A percentile compares a stretch with the other conserved stretches of the same genome.
Conservation (phyloP, 1,140 invertebrate species). For the Euura saliciscinereae region DNA sequence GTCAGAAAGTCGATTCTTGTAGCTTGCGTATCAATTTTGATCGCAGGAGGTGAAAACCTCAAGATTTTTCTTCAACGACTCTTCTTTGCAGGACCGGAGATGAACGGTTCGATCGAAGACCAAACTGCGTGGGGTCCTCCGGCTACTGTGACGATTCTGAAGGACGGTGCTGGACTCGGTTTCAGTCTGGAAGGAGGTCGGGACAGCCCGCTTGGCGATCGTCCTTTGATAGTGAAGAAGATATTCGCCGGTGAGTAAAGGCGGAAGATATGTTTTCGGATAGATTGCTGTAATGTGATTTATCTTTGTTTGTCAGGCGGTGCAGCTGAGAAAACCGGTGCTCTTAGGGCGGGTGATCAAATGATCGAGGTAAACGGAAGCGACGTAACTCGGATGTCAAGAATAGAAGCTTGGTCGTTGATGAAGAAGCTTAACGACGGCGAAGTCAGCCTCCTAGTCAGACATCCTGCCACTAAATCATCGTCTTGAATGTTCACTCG, state of each 20-base stretch:
- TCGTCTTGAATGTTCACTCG: conserved; percentile 31
- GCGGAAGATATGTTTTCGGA: no score
- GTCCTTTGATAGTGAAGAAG: conserved; percentile 87
- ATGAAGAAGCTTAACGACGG: conserved; percentile 88
- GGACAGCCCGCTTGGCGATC: conserved; percentile 86
- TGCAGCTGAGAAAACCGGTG: conserved; percentile 86
- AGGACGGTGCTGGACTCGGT: conserved; percentile 88
- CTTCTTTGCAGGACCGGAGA: conserved; percentile 40
- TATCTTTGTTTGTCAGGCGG: conserved; percentile 70
- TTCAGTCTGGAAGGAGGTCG: conserved; percentile 92
- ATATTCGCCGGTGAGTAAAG: conserved; percentile 81
- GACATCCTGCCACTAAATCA: conserved; percentile 58
- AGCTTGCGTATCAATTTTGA: background rate
- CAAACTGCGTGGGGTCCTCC: conserved; percentile 50
- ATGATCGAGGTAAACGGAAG: conserved; percentile 82
- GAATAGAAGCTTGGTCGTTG: conserved; percentile 92
- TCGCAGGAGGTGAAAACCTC: conserved; percentile 6
- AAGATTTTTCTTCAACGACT: background rate
- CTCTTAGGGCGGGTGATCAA: conserved; percentile 85
- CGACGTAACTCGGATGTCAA: conserved; percentile 80
- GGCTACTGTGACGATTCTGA: conserved; percentile 71
- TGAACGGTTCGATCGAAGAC: conserved; percentile 33
- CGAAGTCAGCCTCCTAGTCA: conserved; percentile 66
- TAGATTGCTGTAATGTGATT: background rate
- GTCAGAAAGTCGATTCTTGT: no score